Percentiles rank a stretch among this genome's conserved stretches.
Evolutionary conservation across 2,797 vertebrate genomes (phyloP).

Genomic region (Phrynocephalus guinanensis): DNA sequence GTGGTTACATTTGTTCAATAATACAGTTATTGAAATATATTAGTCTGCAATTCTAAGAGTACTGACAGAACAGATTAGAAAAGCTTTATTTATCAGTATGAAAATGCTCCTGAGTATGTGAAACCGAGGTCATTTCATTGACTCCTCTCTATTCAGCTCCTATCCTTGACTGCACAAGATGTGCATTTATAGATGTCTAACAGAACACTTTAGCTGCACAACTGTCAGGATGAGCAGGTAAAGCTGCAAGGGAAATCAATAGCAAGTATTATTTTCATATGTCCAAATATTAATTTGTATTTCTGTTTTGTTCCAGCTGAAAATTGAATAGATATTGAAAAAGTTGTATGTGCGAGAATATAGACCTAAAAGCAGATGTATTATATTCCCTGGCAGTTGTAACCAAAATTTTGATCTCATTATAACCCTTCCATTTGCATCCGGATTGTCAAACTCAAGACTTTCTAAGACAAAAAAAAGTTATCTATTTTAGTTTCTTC

Average conservation of each 20-base stretch:
- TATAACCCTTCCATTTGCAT: neutral
- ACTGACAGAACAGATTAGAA: neutral
- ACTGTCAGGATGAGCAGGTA: neutral
- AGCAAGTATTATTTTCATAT: neutral
- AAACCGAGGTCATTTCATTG: neutral
- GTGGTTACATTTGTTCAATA: too few species aligned
- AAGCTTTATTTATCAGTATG: neutral
- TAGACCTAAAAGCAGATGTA: neutral
- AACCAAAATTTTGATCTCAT: constrained; percentile 9
- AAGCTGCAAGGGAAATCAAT: neutral
- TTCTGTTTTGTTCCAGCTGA: neutral
- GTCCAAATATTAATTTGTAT: neutral
- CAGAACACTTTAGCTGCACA: neutral
- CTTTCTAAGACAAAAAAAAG: neutral
- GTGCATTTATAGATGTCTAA: neutral
- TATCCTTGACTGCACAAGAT: neutral
- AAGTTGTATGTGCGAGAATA: neutral
- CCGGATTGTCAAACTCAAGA: constrained; percentile 6
- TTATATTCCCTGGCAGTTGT: neutral
- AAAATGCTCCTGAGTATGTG: neutral
- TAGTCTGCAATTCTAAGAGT: too few species aligned
- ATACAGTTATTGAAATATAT: too few species aligned
- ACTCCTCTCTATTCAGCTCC: too few species aligned
- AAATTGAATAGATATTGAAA: neutral
- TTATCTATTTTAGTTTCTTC: neutral